Base-by-base conservation (phyloP, 2,888 invertebrate genomes). In the Drosophila robusta region DNA sequence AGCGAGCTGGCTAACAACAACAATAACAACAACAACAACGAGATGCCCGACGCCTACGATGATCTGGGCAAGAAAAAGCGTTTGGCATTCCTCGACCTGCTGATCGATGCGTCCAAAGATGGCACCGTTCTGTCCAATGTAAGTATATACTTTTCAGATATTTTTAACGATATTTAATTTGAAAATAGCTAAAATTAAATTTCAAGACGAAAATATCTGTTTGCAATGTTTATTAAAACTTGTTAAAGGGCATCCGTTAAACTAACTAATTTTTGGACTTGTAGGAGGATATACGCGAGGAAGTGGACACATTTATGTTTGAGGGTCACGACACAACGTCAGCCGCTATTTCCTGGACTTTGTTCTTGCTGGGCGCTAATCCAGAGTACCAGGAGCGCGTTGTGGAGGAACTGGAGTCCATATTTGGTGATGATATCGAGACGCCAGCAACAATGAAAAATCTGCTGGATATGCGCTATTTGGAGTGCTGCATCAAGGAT, bases 401-500 rank as follows among this genome's bases (percentile, higher is more conserved):
- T 0, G 80, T 93, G 0, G 90, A 93, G 60, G 94, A 94, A 87
- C 83, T 93, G 54, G 91, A 93, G 12, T 87, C 90, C n/a, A 93
- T 94, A 69, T 93, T 93, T 58, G 92, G 91, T 5, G 80, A 91
- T 51, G 92, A 92, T 78, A 87, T 82, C 18, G 93, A 91, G 0
- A 92, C 94, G 6, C 89, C 93, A 0, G 93, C 93, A 1, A 93
- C 93, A 4, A 93, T 94, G 90, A 93, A 93, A 42, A 94, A 94
- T 72, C 90, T 95, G n/a, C 90, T 94, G 66, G 93, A 94, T 58
- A 94, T 95, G 94, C 93, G 93, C 61, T 95, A 95, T 80, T 92
- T 95, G 70, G 95, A 95, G 75, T 94, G 94, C 76, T 95, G 95
- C 75, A 94, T 96, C 49, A 95, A 95, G 88, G 95, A 95, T 87